A percentile compares a stretch with the other conserved stretches of the same genome.
These are phyloP conservation scores for Hormaphis cornu DNA, from an alignment of 1,140 invertebrate genomes.

Conservation along the genomic window DNA sequence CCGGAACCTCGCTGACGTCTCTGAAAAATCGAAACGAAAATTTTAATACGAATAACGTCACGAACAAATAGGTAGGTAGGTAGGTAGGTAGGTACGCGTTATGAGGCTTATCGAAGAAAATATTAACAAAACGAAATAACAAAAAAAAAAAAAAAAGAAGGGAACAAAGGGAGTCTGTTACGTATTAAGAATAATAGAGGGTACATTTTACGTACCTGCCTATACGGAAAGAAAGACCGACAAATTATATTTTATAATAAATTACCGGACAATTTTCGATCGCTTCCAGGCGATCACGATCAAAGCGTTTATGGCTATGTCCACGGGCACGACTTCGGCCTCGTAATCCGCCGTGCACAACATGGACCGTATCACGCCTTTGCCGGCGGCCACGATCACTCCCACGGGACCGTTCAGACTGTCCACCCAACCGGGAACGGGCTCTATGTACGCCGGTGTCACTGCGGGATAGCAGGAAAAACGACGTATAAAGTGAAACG, in stretches of 20 bases:
- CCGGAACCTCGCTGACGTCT: slow-evolving; percentile 46
- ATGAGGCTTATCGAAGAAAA: too few species aligned
- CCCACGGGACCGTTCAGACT: slow-evolving; percentile 58
- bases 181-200: too few species aligned
- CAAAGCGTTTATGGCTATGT: slow-evolving; percentile 54
- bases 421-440: slow-evolving; percentile 55
- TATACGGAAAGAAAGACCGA: too few species aligned
- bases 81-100: too few species aligned
- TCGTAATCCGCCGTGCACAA: slow-evolving; percentile 43
- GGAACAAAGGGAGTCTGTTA: too few species aligned
- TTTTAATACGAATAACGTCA: too few species aligned
- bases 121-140: too few species aligned
- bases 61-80: too few species aligned
- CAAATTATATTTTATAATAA: neutral
- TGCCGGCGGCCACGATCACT: slow-evolving; percentile 44
- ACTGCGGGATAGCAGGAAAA: slow-evolving; percentile 41
- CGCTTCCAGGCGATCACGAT: slow-evolving; percentile 49
- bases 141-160: too few species aligned
- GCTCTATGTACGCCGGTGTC: slow-evolving; percentile 40
- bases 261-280: slow-evolving; percentile 35
- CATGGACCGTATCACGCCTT: slow-evolving; percentile 52
- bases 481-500: too few species aligned
- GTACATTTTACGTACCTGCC: too few species aligned
- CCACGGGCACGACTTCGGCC: slow-evolving; percentile 57
- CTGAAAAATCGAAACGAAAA: neutral